Percentiles rank a stretch among this genome's conserved stretches.
These are phyloP conservation scores for Agapornis roseicollis DNA, from an alignment of 2,113 vertebrate species.

Conservation along the genomic window DNA sequence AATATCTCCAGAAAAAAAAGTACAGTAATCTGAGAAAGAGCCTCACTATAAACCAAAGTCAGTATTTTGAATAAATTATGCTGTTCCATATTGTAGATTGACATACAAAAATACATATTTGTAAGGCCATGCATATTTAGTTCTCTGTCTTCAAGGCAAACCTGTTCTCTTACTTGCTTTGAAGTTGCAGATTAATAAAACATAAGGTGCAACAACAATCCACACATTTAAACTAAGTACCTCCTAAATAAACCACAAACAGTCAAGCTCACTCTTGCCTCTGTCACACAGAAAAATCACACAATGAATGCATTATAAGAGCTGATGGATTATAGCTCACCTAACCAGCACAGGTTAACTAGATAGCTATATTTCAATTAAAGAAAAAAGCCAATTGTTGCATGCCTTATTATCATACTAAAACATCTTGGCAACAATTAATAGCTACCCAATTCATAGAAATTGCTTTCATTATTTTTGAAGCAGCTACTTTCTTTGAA, in stretches of 20 bases:
- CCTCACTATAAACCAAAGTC: background rate
- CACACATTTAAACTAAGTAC: conserved; percentile 28
- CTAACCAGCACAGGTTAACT: conserved; percentile 66
- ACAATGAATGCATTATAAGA: background rate
- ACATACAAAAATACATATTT: background rate
- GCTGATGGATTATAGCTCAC: conserved; percentile 53
- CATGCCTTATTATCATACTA: conserved; percentile 71
- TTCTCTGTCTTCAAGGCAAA: conserved; percentile 40
- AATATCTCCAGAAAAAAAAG: background rate
- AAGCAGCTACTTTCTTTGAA: conserved; percentile 76
- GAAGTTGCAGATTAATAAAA: conserved; percentile 54
- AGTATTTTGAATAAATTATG: background rate
- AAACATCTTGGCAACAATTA: conserved; percentile 79
- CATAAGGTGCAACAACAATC: conserved; percentile 56
- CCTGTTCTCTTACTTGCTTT: background rate
- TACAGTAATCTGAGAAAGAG: background rate
- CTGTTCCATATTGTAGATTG: background rate
- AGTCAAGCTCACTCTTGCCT: conserved; percentile 60
- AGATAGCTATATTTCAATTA: conserved; percentile 65
- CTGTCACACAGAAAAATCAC: conserved; percentile 30
- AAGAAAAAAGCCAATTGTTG: conserved; percentile 73
- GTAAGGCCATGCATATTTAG: background rate
- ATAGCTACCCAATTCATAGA: conserved; percentile 73
- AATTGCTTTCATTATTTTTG: conserved; percentile 77
- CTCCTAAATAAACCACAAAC: conserved; percentile 62